Evolutionary conservation across 2,888 invertebrate species (phyloP), one percentile per base, ranked within the genome.

Genomic region (Oscheius sp.): DNA sequence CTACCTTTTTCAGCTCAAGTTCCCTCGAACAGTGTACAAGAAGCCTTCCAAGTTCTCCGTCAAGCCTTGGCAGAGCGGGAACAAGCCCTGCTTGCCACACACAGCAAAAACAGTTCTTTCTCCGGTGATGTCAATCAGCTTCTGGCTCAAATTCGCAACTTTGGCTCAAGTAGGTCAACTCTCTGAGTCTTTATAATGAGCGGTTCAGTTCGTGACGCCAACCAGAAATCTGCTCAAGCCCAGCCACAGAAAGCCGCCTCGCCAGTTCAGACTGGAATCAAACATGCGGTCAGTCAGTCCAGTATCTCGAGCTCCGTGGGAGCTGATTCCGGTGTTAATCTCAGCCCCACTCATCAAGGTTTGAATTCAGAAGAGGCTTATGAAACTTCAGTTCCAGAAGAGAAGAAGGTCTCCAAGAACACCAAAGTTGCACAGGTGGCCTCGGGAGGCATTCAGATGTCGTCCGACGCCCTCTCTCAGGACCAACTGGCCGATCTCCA

Each of bases 401-500:
- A 83, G 51, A 81, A 81, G 76, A 80, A 79, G 63, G 47, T 66
- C 9, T 58, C 73, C 11, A 60, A 72, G 10, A 51, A 11, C 48
- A 72, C 75, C 66, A 75, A 79, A 5, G 76, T 81, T 35, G 73
- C 76, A 29, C 83, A 79, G 35, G 74, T 85, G 51, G 80, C 79
- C 37, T 70, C 75, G 35, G 81, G 80, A n/a, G 86, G 86, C 48
- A 76, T 87, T 51, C 82, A 83, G 37, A 82, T 87, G 77, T 78
- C 83, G 51, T 85, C 86, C 7, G 84, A 88, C 50, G 84, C 80
- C 21, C 78, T 88, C 29, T 84, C 84, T 33, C 83, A 83, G n/a
- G 87, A 82, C 11, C 85, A 86, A 68, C 73, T 88, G 32, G 88
- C 86, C 57, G 85, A 81, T 57, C 77, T 88, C 33, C 85, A 87